These are phyloP conservation scores for Drosophila barbarae DNA, from an alignment of 2,888 invertebrate species.

Conservation along the genomic window DNA sequence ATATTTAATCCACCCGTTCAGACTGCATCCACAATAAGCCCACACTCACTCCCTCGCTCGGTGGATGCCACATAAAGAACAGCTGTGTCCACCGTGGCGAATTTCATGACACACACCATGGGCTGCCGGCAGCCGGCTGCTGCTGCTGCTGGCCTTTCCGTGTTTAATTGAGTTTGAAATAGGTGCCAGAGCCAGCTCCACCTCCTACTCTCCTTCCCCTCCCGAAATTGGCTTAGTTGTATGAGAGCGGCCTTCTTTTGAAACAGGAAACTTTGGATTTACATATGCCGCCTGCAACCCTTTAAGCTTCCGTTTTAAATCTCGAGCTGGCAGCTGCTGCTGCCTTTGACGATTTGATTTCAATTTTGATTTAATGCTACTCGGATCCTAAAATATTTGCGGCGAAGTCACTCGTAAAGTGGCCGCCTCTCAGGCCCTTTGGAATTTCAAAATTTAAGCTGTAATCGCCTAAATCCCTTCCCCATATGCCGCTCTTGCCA, in stretches of 20 bases:
- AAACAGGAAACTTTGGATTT: conserved; percentile 7
- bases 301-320: conserved; percentile 40
- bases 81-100: conserved; percentile 48
- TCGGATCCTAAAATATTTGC: conserved; percentile 14
- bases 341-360: conserved; percentile 38
- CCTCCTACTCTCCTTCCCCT: conserved; percentile 21
- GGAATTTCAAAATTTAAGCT: conserved; percentile 26
- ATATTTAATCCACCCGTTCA: conserved; percentile 49
- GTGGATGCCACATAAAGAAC: conserved; percentile 33
- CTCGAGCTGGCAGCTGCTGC: conserved; percentile 16
- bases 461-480: conserved; percentile 21
- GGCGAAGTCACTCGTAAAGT: conserved; percentile 18
- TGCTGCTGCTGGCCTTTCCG: conserved; percentile 42
- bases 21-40: conserved; percentile 24
- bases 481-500: conserved; percentile 20
- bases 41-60: neutral
- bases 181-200: conserved; percentile 54
- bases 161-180: conserved; percentile 75
- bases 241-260: conserved; percentile 11
- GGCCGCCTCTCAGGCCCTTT: conserved; percentile 11
- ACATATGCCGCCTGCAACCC: conserved; percentile 13
- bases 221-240: conserved; percentile 69
- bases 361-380: conserved; percentile 36
- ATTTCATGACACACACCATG: conserved; percentile 36
- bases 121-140: neutral